phyloP scores from a whole-genome alignment of 2,113 vertebrate genomes.

The Lynx canadensis region DNA sequence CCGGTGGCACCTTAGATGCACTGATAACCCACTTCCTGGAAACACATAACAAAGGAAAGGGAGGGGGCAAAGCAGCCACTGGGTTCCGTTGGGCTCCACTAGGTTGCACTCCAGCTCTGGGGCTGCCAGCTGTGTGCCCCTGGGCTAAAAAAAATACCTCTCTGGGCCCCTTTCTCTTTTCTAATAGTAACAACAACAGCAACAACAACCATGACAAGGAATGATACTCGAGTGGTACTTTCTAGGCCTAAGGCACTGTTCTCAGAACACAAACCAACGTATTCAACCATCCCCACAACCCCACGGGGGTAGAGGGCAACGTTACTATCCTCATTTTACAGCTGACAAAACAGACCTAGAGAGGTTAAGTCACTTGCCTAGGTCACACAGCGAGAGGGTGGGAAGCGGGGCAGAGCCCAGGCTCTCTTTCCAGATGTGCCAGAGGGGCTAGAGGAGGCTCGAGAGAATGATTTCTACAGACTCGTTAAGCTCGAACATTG shows the following conservation, averaged over 20 bases:
- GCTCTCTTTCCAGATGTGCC: neutral
- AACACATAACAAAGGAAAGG: neutral
- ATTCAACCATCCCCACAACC: neutral
- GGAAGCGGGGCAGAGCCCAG: neutral
- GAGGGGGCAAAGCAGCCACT: neutral
- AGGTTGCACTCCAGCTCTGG: neutral
- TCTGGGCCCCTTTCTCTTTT: neutral
- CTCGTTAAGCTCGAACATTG: neutral
- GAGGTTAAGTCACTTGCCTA: neutral
- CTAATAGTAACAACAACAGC: too few species aligned
- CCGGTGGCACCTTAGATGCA: neutral
- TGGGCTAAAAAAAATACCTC: neutral
- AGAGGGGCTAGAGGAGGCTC: neutral
- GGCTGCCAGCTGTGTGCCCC: neutral
- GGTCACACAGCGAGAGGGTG: neutral
- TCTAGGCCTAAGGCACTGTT: neutral
- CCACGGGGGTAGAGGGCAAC: neutral
- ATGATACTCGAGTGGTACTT: too few species aligned
- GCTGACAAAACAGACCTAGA: neutral
- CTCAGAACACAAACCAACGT: neutral
- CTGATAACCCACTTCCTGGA: neutral
- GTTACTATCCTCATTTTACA: neutral
- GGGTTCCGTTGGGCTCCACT: accelerated
- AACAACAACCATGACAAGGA: neutral
- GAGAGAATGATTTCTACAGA: neutral